Conservation (phyloP, 92 coral and sea anemone genomes). For the Phenganax stokvisi region DNA sequence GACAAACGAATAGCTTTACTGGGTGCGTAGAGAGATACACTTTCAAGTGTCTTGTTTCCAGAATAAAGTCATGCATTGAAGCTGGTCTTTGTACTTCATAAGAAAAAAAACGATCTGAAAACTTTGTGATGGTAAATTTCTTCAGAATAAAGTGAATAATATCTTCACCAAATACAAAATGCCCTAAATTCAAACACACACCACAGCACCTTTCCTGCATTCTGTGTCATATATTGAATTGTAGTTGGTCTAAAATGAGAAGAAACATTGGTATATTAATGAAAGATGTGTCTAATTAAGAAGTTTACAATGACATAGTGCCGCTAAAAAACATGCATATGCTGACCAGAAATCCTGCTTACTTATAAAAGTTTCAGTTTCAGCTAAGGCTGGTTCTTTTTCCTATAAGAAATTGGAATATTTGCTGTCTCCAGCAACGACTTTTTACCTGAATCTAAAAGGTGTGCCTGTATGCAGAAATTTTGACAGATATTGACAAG, state of each 20-base stretch:
- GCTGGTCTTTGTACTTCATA: constrained; percentile 9
- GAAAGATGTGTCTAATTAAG: too few relatives aligned
- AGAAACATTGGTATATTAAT: too few relatives aligned
- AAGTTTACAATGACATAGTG: too few relatives aligned
- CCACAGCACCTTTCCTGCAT: too few relatives aligned
- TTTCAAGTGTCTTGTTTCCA: not conserved
- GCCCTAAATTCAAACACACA: too few relatives aligned
- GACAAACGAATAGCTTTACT: constrained; percentile 2
- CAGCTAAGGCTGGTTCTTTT: constrained; percentile 25
- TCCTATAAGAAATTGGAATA: constrained; percentile 35
- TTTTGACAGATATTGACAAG: too few relatives aligned
- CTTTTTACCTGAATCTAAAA: constrained; percentile 40
- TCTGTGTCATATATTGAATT: too few relatives aligned
- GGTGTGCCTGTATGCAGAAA: too few relatives aligned
- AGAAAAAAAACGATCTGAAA: not conserved
- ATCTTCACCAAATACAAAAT: not conserved
- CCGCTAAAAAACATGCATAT: too few relatives aligned
- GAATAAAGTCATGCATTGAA: not conserved
- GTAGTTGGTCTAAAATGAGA: too few relatives aligned
- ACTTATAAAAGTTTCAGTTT: constrained; percentile 46
- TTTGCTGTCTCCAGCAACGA: constrained; percentile 45
- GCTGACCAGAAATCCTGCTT: constrained; percentile 7
- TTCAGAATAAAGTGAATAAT: not conserved
- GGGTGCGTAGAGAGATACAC: constrained; percentile 8
- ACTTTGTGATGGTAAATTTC: not conserved